These are phyloP conservation scores for Vulpes vulpes DNA, from an alignment of 2,113 vertebrate genomes.

Conservation along the genomic window DNA sequence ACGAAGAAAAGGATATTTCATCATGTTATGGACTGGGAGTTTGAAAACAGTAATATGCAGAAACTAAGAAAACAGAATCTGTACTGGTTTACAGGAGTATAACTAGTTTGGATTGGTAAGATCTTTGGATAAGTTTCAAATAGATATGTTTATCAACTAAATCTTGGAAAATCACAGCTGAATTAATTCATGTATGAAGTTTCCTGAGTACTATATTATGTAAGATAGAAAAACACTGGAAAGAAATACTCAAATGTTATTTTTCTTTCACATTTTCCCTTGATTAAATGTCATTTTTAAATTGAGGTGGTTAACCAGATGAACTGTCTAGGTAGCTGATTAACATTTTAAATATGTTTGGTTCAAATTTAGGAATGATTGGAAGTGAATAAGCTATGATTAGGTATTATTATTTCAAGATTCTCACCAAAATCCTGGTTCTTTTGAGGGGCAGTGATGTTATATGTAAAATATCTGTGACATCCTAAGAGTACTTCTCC, in stretches of 20 bases:
- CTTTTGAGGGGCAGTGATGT: neutral
- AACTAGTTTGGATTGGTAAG: neutral
- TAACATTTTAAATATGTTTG: slow-evolving; percentile 52
- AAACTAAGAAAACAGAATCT: neutral
- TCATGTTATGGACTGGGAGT: neutral
- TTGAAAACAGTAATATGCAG: neutral
- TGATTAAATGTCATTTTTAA: slow-evolving; percentile 75
- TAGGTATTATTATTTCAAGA: slow-evolving; percentile 60
- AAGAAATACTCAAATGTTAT: slow-evolving; percentile 33
- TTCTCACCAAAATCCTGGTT: neutral
- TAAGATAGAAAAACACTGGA: slow-evolving; percentile 6
- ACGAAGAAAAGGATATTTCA: neutral
- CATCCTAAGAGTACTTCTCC: neutral
- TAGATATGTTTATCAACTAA: neutral
- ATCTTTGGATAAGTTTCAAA: neutral
- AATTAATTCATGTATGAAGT: neutral
- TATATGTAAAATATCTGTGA: neutral
- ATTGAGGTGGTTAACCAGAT: slow-evolving; percentile 58
- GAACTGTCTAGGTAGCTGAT: slow-evolving; percentile 45
- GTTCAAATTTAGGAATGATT: slow-evolving; percentile 68
- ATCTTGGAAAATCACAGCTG: neutral
- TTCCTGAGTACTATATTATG: neutral
- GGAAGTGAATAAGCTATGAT: slow-evolving; percentile 69
- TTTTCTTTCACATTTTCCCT: slow-evolving; percentile 63
- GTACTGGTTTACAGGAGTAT: neutral